A percentile compares a stretch with the other conserved stretches of the same genome.
These are phyloP conservation scores for Arenaria interpres DNA, from an alignment of 2,113 vertebrate genomes.

Conservation along the genomic window DNA sequence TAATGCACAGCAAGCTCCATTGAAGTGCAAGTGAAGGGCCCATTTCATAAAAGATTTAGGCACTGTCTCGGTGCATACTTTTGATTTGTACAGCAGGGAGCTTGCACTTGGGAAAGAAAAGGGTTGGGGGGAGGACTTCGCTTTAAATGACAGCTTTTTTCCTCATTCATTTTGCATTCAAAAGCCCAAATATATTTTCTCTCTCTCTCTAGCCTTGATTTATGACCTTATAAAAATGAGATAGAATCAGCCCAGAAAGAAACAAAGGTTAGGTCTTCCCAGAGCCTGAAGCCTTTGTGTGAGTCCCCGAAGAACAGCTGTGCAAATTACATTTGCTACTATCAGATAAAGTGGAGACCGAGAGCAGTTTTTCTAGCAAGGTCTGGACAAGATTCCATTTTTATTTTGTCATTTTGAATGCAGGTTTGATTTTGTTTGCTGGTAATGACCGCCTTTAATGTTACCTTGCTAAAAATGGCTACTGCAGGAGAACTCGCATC, in stretches of 20 bases:
- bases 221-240: conserved; percentile 56
- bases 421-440: conserved; percentile 59
- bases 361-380: conserved; percentile 43
- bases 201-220: background rate
- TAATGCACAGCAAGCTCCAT: conserved; percentile 27
- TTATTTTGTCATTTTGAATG: conserved; percentile 55
- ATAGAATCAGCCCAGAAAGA: conserved; percentile 44
- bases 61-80: background rate
- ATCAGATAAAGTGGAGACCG: conserved; percentile 43
- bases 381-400: conserved; percentile 63
- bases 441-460: conserved; percentile 30
- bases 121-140: background rate
- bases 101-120: background rate
- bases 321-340: conserved; percentile 71
- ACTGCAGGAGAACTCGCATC: background rate
- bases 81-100: conserved; percentile 43
- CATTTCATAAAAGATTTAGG: conserved; percentile 44
- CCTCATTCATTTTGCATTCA: conserved; percentile 22
- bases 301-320: conserved; percentile 60
- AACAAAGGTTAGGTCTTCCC: conserved; percentile 54
- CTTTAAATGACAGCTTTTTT: conserved; percentile 39
- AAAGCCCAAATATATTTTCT: conserved; percentile 57
- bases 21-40: conserved; percentile 39
- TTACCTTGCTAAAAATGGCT: conserved; percentile 60
- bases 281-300: conserved; percentile 56